Evolutionary conservation across 53 echinoderm and acorn worm genomes (phyloP), one percentile per base, ranked within the genome.

Genomic region (Arbacia lixula): DNA sequence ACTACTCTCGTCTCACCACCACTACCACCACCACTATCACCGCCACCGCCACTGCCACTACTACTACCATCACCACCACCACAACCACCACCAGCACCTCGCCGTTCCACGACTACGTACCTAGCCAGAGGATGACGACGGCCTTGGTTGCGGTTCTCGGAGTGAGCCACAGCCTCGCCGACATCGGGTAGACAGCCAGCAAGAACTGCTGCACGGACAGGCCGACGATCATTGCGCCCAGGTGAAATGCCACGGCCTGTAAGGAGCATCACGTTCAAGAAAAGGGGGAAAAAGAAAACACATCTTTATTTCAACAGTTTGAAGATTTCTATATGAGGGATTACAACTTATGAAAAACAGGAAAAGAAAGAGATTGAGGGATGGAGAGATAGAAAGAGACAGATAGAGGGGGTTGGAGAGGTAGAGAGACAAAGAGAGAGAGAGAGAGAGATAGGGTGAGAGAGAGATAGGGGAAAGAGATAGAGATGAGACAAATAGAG

Each of bases 181-280:
- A 4, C 53, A 75, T 54, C n/a, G 75, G 75, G 34, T 75, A 38
- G 32, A 53, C 35, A 17, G 53, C 35, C 53, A 75, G 6, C 28
- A 75, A 3, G 22, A 53, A 75, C 52, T 75, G 54, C 32, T 75
- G 53, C 19, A 54, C 31, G 55, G 75, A 52, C 4, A 53, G 55
- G 0, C n/a, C 75, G 2, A 54, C 53, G 32, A 75, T 75, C 75
- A 75, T 75, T 32, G 53, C 31, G 16, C 20, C 75, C 32, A 75
- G 20, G 9, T 75, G 75, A 26, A 53, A 52, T n/a, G 34, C n/a
- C 24, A 75, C 75, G 4, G 36, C 53, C 55, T 72, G 31, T 4
- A 39, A n/a, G n/a, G n/a, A n/a, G n/a, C n/a, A n/a, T n/a, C n/a
- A n/a, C n/a, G n/a, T n/a, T n/a, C n/a, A n/a, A n/a, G n/a, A n/a